Evolutionary conservation across 2,113 vertebrate genomes (phyloP).

Genomic region (Ceuthmochares aereus): DNA sequence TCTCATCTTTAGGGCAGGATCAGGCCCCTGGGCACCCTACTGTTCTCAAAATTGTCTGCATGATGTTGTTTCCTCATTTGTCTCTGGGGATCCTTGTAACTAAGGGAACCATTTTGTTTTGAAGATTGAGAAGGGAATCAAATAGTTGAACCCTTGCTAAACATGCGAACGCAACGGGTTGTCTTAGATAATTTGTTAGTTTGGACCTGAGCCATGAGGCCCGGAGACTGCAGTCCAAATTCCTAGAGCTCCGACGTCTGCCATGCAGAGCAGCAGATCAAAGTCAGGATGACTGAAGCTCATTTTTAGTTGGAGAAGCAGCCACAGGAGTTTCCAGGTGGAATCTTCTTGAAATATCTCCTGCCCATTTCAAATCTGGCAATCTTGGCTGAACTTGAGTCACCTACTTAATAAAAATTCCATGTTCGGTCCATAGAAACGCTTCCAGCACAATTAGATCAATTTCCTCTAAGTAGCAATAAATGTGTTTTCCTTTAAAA

Average conservation of each 20-base stretch:
- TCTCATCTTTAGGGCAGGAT: not conserved
- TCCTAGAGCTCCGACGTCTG: constrained; percentile 27
- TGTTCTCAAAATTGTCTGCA: not conserved
- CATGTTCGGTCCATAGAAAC: constrained; percentile 89
- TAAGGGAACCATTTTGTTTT: constrained; percentile 50
- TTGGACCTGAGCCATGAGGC: constrained; percentile 24
- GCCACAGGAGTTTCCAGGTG: constrained; percentile 45
- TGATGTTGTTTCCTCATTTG: constrained; percentile 1
- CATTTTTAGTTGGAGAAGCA: constrained; percentile 12
- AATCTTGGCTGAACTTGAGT: constrained; percentile 85
- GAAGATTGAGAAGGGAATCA: constrained; percentile 16
- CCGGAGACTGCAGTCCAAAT: constrained; percentile 29
- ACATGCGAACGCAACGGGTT: constrained; percentile 43
- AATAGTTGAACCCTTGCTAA: constrained; percentile 50
- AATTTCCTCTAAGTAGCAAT: constrained; percentile 99
- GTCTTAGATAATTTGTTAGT: constrained; percentile 63
- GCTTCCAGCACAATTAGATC: constrained; percentile 96
- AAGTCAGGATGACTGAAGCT: constrained; percentile 33
- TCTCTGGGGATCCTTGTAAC: constrained; percentile 21
- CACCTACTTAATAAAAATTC: constrained; percentile 93
- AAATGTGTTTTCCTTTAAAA: constrained; percentile 98
- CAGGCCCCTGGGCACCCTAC: not conserved
- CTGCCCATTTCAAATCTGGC: constrained; percentile 78
- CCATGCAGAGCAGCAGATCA: constrained; percentile 41
- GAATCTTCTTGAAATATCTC: constrained; percentile 81